A percentile compares a stretch with the other conserved stretches of the same genome.
phyloP scores from a whole-genome alignment of 2,113 vertebrate species.

The Acrocephalus kingi region DNA sequence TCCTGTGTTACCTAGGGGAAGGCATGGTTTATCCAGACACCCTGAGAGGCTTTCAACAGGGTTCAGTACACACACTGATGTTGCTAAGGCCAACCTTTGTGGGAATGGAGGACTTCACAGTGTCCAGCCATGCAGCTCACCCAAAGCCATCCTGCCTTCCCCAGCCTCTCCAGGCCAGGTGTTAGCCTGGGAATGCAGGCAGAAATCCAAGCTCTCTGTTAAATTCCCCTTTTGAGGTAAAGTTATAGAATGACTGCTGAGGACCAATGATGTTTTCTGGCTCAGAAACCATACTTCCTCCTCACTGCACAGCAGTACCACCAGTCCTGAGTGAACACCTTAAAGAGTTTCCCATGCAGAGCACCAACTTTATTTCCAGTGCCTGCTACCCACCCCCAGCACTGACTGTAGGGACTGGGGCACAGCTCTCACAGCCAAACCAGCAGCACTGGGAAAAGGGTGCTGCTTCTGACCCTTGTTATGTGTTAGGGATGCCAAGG shows the following conservation, averaged over 20 bases:
- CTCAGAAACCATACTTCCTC: neutral
- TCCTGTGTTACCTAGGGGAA: fast-evolving
- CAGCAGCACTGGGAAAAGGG: fast-evolving
- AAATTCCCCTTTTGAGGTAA: neutral
- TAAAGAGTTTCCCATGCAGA: neutral
- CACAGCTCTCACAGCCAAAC: neutral
- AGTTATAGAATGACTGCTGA: neutral
- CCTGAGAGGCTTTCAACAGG: neutral
- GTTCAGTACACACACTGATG: neutral
- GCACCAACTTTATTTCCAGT: neutral
- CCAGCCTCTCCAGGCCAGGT: neutral
- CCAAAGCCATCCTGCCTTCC: neutral
- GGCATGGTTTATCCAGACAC: neutral
- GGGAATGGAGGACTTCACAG: neutral
- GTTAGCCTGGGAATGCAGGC: neutral
- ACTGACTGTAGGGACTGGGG: neutral
- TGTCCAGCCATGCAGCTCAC: neutral
- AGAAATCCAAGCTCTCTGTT: neutral
- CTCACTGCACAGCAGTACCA: fast-evolving
- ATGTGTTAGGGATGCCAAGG: neutral
- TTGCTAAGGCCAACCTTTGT: neutral
- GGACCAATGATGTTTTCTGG: neutral
- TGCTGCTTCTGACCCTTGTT: neutral
- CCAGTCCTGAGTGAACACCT: fast-evolving
- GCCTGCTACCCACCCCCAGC: neutral